phyloP scores from a whole-genome alignment of 2,797 vertebrate genomes.

The Thunnus albacares region DNA sequence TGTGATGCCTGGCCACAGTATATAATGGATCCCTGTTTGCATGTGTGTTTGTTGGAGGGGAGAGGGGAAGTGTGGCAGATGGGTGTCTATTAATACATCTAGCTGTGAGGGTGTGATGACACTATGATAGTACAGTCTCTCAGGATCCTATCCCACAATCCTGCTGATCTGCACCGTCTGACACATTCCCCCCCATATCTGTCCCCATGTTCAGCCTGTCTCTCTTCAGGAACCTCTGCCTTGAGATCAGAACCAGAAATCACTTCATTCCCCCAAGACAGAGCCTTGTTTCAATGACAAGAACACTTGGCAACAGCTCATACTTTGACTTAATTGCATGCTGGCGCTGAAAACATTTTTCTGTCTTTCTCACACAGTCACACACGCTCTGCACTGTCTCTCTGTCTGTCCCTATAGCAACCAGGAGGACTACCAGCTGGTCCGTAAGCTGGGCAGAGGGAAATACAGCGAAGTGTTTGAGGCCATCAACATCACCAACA shows the following conservation, averaged over 20 bases:
- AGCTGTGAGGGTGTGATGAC: conserved; percentile 56
- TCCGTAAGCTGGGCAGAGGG: conserved; percentile 97
- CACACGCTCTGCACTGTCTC: conserved; percentile 38
- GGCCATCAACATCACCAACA: conserved; percentile 99
- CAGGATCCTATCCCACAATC: conserved; percentile 30
- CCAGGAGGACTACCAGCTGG: conserved; percentile 99
- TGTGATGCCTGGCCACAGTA: conserved; percentile 26
- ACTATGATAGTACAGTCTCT: conserved; percentile 21
- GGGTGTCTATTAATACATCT: conserved; percentile 39
- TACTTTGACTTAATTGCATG: background rate
- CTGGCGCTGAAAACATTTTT: conserved; percentile 1
- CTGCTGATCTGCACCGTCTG: conserved; percentile 45
- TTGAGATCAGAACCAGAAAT: conserved; percentile 16
- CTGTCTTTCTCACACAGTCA: conserved; percentile 15
- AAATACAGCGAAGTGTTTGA: conserved; percentile 99
- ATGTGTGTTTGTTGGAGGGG: conserved; percentile 8
- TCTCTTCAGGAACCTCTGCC: conserved; percentile 7
- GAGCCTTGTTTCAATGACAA: background rate
- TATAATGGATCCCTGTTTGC: background rate
- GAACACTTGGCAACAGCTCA: conserved; percentile 1
- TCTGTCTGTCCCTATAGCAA: conserved; percentile 87
- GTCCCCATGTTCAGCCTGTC: background rate
- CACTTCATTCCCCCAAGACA: background rate
- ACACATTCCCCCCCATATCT: conserved; percentile 11
- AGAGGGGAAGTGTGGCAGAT: conserved; percentile 33